phyloP scores from a whole-genome alignment of 1,140 invertebrate genomes.

The Euschistus heros region DNA sequence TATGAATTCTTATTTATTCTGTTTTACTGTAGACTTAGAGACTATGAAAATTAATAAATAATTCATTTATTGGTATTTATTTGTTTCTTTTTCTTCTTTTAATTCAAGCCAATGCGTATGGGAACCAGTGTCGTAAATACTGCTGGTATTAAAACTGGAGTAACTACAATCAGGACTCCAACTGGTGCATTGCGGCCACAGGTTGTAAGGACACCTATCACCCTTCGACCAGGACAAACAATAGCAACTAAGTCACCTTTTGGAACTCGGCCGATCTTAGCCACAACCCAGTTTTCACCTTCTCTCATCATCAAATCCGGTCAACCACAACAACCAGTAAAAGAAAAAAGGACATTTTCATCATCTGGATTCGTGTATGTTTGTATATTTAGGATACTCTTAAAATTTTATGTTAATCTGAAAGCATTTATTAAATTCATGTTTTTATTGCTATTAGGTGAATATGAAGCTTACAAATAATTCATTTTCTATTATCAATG shows the following conservation, averaged over 20 bases:
- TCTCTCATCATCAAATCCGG: slow-evolving; percentile 11
- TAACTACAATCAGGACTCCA: slow-evolving; percentile 36
- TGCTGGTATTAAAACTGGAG: slow-evolving; percentile 29
- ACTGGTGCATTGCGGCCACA: slow-evolving; percentile 17
- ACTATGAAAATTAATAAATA: too few species aligned
- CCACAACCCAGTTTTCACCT: slow-evolving; percentile 24
- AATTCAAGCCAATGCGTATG: slow-evolving; percentile 42
- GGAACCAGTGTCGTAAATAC: slow-evolving; percentile 35
- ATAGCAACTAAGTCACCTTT: neutral
- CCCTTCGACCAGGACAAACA: slow-evolving; percentile 21
- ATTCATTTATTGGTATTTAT: neutral
- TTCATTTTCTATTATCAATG: too few species aligned
- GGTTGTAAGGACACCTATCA: slow-evolving; percentile 25
- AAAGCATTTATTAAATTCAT: too few species aligned
- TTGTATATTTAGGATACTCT: neutral
- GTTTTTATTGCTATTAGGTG: too few species aligned
- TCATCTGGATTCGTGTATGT: slow-evolving; percentile 42
- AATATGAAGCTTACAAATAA: too few species aligned
- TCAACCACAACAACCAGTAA: slow-evolving; percentile 35
- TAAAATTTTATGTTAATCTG: too few species aligned
- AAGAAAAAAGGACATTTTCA: slow-evolving; percentile 52
- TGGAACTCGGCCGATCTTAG: neutral
- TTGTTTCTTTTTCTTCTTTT: neutral
- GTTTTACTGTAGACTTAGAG: too few species aligned
- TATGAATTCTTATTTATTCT: too few species aligned